A percentile compares a stretch with the other conserved stretches of the same genome.
Conservation (phyloP, 2,888 invertebrate genomes). For the Boloria euphrosyne region DNA sequence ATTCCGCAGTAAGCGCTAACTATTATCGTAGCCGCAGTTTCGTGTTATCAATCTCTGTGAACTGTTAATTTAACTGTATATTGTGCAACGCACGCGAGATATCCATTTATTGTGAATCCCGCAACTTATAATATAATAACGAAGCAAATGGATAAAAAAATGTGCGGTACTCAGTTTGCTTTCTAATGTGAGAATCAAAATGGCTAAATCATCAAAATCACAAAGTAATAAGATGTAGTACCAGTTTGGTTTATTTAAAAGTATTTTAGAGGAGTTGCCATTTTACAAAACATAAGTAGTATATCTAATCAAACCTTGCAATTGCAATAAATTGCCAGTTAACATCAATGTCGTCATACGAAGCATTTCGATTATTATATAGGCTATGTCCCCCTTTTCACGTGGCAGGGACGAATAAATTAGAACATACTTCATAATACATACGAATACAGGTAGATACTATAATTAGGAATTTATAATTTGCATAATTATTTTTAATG, state of each 20-base stretch:
- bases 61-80: conserved; percentile 22
- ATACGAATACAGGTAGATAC: neutral
- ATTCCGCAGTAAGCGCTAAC: conserved; percentile 17
- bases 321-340: conserved; percentile 10
- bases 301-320: neutral
- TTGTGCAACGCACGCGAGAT: conserved; percentile 24
- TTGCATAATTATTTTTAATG: no score
- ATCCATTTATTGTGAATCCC: conserved; percentile 22
- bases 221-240: no score
- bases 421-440: neutral
- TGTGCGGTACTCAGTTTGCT: no score
- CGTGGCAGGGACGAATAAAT: conserved; percentile 17
- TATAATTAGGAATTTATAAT: no score
- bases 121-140: conserved; percentile 9
- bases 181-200: no score
- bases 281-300: neutral
- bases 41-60: conserved; percentile 26
- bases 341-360: neutral
- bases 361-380: neutral
- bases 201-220: no score
- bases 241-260: no score
- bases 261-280: no score
- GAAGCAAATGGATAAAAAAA: no score
- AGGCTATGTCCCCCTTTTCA: conserved; percentile 2
- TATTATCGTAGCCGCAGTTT: conserved; percentile 12